phyloP scores from a whole-genome alignment of 2,888 invertebrate genomes.

The Trichogramma dendrolimi region DNA sequence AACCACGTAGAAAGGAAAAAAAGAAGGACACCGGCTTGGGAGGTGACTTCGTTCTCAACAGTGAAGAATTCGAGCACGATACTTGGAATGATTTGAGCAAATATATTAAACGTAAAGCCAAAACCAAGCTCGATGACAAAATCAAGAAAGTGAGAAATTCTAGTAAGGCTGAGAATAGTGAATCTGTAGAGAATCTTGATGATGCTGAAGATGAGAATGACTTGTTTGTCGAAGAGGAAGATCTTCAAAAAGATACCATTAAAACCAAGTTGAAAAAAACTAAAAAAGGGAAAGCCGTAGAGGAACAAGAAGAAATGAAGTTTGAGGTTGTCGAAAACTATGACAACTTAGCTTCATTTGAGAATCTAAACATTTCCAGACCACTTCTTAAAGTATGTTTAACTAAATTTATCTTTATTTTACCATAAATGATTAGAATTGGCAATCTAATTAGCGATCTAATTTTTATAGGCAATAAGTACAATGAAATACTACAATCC shows the following conservation, averaged over 20 bases:
- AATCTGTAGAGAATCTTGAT: slow-evolving; percentile 58
- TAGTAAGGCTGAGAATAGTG: slow-evolving; percentile 56
- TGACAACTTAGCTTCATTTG: slow-evolving; percentile 69
- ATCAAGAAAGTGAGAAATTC: slow-evolving; percentile 59
- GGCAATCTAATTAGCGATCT: no score
- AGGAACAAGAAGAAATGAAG: slow-evolving; percentile 51
- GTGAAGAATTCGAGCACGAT: slow-evolving; percentile 76
- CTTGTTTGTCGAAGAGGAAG: slow-evolving; percentile 39
- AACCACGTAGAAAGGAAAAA: slow-evolving; percentile 77
- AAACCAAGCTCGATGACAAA: slow-evolving; percentile 79
- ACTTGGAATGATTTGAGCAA: slow-evolving; percentile 77
- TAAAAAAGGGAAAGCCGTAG: slow-evolving; percentile 50
- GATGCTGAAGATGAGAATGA: slow-evolving; percentile 36
- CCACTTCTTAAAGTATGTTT: slow-evolving; percentile 76
- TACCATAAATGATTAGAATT: no score
- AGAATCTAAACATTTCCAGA: slow-evolving; percentile 94
- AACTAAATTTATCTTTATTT: slow-evolving; percentile 9
- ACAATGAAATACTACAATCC: slow-evolving; percentile 87
- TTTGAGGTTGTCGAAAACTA: slow-evolving; percentile 67
- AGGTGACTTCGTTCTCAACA: slow-evolving; percentile 65
- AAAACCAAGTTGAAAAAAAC: slow-evolving; percentile 44
- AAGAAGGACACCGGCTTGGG: slow-evolving; percentile 70
- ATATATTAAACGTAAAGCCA: slow-evolving; percentile 74
- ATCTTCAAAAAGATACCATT: slow-evolving; percentile 46
- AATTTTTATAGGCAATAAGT: slow-evolving; percentile 66